phyloP scores from a whole-genome alignment of 1,140 invertebrate genomes.

The Drosophila novamexicana region DNA sequence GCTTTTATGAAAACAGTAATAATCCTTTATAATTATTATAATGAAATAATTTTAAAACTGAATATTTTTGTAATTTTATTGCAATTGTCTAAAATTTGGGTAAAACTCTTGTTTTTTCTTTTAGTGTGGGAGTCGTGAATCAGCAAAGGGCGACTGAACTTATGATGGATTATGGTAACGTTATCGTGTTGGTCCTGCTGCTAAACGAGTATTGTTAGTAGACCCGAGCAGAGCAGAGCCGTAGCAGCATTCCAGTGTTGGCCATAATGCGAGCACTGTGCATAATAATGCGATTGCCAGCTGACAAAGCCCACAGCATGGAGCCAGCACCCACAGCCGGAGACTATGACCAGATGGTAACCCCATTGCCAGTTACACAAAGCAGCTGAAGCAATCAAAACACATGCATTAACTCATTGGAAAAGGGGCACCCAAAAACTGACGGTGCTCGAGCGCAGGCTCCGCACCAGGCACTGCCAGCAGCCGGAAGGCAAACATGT shows the following conservation, averaged over 20 bases:
- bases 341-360: slow-evolving; percentile 25
- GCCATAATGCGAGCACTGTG: slow-evolving; percentile 55
- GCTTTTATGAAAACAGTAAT: no score
- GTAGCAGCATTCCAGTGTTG: slow-evolving; percentile 46
- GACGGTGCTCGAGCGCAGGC: background rate
- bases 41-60: no score
- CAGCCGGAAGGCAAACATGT: slow-evolving; percentile 69
- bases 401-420: slow-evolving; percentile 48
- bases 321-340: background rate
- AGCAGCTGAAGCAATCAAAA: slow-evolving; percentile 47
- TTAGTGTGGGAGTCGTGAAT: slow-evolving; percentile 17
- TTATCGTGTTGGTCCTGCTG: slow-evolving; percentile 30
- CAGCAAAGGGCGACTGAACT: slow-evolving; percentile 60
- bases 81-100: no score
- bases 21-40: no score
- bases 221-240: background rate
- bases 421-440: slow-evolving; percentile 1
- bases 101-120: no score
- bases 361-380: background rate
- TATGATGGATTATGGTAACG: slow-evolving; percentile 75
- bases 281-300: slow-evolving; percentile 73
- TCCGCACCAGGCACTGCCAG: background rate
- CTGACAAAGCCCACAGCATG: slow-evolving; percentile 34
- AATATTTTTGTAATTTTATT: no score
- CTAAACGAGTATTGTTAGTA: slow-evolving; percentile 32